phyloP scores from a whole-genome alignment of 1,140 invertebrate species.

The Trachymyrmex cornetzi region DNA sequence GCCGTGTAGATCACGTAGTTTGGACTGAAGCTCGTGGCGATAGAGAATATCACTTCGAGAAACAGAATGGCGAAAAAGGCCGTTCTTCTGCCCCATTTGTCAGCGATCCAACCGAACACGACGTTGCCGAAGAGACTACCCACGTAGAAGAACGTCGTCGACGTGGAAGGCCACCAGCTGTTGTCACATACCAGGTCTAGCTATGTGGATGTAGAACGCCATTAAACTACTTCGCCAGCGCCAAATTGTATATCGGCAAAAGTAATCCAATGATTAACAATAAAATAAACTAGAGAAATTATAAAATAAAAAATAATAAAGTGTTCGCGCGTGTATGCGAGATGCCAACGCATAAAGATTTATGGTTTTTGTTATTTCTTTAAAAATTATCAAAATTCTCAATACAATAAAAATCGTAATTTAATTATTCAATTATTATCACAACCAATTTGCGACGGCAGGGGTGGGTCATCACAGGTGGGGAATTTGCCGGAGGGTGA shows the following conservation, averaged over 20 bases:
- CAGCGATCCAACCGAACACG: conserved; percentile 91
- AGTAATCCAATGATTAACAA: not conserved
- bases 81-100: conserved; percentile 91
- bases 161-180: conserved; percentile 89
- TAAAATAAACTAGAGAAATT: not conserved
- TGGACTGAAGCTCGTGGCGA: conserved; percentile 90
- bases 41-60: conserved; percentile 90
- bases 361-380: not conserved
- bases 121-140: conserved; percentile 91
- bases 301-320: not conserved
- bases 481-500: too few species aligned
- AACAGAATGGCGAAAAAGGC: conserved; percentile 90
- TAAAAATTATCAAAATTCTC: not conserved
- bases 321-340: too few species aligned
- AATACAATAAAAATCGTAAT: not conserved
- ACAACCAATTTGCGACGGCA: too few species aligned
- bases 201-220: conserved; percentile 87
- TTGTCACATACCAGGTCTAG: conserved; percentile 90
- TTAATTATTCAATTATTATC: too few species aligned
- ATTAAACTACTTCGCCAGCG: conserved; percentile 80
- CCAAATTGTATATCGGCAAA: not conserved
- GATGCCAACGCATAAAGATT: not conserved
- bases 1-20: conserved; percentile 89
- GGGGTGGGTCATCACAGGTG: too few species aligned
- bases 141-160: conserved; percentile 90